Evolutionary conservation across 2,888 invertebrate species (phyloP).

Genomic region (Notodromas monacha): DNA sequence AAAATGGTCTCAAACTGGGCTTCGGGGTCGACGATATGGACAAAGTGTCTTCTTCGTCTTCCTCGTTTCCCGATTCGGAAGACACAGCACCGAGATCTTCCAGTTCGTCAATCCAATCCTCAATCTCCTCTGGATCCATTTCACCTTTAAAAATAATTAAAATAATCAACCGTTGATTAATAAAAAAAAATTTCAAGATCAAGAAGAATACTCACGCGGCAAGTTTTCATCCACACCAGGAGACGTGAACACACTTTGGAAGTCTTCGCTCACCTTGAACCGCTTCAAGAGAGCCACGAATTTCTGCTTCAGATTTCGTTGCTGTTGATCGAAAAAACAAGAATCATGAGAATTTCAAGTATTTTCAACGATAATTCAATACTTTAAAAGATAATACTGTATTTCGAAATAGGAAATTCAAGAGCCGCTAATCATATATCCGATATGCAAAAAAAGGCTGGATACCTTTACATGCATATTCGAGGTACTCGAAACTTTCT

Average conservation of each 20-base stretch:
- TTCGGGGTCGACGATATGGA: slow-evolving; percentile 89
- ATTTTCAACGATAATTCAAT: too few species aligned
- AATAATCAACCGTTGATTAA: slow-evolving; percentile 20
- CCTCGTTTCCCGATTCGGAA: slow-evolving; percentile 64
- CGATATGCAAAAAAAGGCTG: too few species aligned
- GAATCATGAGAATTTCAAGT: too few species aligned
- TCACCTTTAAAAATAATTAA: too few species aligned
- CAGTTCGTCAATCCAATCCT: slow-evolving; percentile 74
- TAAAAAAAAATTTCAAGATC: slow-evolving; percentile 15
- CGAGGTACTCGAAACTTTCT: too few species aligned
- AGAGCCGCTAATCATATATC: too few species aligned
- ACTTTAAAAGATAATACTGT: too few species aligned
- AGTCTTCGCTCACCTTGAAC: slow-evolving; percentile 69
- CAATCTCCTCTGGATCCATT: slow-evolving; percentile 36
- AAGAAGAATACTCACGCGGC: slow-evolving; percentile 9
- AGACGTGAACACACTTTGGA: slow-evolving; percentile 16
- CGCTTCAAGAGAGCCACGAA: slow-evolving; percentile 72
- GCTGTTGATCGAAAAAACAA: slow-evolving; percentile 23
- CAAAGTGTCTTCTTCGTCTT: slow-evolving; percentile 61
- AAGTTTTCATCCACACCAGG: slow-evolving; percentile 9
- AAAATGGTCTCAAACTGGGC: slow-evolving; percentile 74
- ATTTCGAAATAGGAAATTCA: too few species aligned
- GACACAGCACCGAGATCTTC: too few species aligned
- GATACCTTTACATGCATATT: too few species aligned
- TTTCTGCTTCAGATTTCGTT: slow-evolving; percentile 84